Conservation (phyloP, 2,888 invertebrate species). For the Ecliptopera silaceata region DNA sequence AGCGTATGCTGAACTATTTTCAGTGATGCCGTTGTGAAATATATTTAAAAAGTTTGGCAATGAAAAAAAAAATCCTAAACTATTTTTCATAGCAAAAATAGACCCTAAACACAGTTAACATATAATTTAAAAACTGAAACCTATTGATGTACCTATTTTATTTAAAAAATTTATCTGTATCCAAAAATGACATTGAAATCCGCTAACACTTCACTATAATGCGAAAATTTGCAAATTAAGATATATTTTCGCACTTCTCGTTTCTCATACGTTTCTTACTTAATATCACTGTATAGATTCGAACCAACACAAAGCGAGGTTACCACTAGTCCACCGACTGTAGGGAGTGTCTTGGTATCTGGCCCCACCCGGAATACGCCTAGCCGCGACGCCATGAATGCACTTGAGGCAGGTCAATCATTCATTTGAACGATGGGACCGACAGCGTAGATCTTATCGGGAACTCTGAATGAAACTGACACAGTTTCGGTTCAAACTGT, state of each 20-base stretch:
- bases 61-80: too few species aligned
- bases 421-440: conserved; percentile 13
- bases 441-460: neutral
- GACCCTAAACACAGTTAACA: too few species aligned
- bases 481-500: neutral
- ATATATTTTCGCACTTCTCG: too few species aligned
- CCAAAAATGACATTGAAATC: too few species aligned
- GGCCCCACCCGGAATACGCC: conserved; percentile 28
- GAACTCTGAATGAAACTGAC: neutral
- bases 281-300: too few species aligned
- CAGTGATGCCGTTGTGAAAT: conserved; percentile 10
- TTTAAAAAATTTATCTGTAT: too few species aligned
- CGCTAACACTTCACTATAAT: too few species aligned
- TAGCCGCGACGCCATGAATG: conserved; percentile 21
- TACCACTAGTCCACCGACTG: neutral
- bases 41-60: neutral
- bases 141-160: too few species aligned
- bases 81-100: too few species aligned
- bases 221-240: too few species aligned
- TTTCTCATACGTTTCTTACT: too few species aligned
- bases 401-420: conserved; percentile 28
- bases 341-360: conserved; percentile 17
- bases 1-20: conserved; percentile 22
- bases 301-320: neutral
- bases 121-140: too few species aligned